Conservation (phyloP, 2,888 invertebrate species). For the Candidula unifasciata region DNA sequence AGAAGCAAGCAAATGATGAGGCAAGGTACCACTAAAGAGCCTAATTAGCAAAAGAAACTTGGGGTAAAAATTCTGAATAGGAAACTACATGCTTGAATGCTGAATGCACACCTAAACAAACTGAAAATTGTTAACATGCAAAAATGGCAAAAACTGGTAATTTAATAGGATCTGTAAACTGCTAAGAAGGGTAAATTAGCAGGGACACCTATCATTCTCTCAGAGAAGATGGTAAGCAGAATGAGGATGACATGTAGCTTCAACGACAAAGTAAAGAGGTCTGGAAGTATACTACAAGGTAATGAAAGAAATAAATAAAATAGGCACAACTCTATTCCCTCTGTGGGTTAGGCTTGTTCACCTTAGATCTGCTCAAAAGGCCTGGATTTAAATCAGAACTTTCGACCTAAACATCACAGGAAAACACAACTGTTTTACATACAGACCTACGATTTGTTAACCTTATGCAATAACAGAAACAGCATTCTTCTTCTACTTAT, state of each 20-base stretch:
- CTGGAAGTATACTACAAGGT: background rate
- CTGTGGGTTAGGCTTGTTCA: background rate
- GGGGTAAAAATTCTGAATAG: too few relatives aligned
- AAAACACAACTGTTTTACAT: background rate
- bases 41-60: too few relatives aligned
- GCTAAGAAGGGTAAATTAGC: background rate
- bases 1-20: too few relatives aligned
- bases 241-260: background rate
- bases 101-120: too few relatives aligned
- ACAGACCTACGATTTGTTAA: too few relatives aligned
- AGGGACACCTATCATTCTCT: background rate
- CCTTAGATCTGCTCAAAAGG: constrained; percentile 43
- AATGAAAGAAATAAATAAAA: background rate
- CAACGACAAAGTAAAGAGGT: background rate
- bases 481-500: too few relatives aligned
- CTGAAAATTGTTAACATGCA: background rate
- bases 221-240: background rate
- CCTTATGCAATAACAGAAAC: too few relatives aligned
- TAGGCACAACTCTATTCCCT: background rate
- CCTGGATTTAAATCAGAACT: constrained; percentile 36
- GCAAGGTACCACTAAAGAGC: too few relatives aligned
- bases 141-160: background rate
- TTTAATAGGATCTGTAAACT: background rate
- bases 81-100: too few relatives aligned
- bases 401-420: constrained; percentile 33